phyloP scores from a whole-genome alignment of 2,797 vertebrate species.

The Rhincodon typus region DNA sequence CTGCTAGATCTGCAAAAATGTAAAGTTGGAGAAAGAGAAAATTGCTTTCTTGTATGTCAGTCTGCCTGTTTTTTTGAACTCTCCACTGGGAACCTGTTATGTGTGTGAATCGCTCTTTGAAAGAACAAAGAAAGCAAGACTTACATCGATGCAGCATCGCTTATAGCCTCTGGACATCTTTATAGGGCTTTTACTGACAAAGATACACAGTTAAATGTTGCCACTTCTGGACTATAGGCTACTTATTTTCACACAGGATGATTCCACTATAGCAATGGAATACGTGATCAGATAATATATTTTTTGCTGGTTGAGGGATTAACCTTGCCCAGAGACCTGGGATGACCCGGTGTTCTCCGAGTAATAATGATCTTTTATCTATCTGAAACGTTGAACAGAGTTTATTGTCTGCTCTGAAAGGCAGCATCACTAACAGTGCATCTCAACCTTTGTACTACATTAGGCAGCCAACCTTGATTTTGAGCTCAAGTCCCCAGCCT shows the following conservation, averaged over 20 bases:
- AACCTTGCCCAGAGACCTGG: neutral
- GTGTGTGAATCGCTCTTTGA: neutral
- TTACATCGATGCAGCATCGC: neutral
- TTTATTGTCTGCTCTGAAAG: neutral
- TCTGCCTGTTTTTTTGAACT: neutral
- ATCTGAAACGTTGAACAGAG: neutral
- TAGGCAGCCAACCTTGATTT: neutral
- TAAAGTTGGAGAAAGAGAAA: neutral
- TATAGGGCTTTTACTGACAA: neutral
- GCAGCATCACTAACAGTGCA: neutral
- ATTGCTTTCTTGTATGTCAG: neutral
- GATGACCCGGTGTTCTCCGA: neutral
- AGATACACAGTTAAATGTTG: neutral
- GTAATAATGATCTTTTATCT: neutral
- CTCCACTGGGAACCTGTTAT: neutral
- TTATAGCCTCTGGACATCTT: neutral
- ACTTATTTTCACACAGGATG: neutral
- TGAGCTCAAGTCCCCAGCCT: neutral
- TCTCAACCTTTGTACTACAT: neutral
- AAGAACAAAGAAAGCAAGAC: neutral
- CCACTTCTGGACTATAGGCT: neutral
- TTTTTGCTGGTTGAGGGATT: neutral
- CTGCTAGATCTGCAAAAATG: neutral
- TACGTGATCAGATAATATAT: neutral
- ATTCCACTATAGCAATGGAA: neutral